phyloP scores from a whole-genome alignment of 1,140 invertebrate species.

The Oncopodura yosiiana region DNA sequence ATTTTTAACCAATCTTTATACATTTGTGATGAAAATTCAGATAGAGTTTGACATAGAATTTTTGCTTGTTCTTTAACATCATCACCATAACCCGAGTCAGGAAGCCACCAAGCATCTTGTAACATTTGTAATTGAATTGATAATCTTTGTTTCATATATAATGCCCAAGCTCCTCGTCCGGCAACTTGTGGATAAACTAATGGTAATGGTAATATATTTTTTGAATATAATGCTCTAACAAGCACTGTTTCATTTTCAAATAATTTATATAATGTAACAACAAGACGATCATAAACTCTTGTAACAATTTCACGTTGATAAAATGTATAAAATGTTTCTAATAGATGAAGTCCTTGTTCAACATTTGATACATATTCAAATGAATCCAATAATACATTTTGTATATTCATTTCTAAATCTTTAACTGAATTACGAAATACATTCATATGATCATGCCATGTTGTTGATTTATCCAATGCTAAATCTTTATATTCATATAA shows the following conservation, averaged over 20 bases:
- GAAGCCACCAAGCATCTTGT: constrained; percentile 59
- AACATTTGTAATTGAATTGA: constrained; percentile 52
- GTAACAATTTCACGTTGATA: constrained; percentile 51
- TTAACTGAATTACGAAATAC: constrained; percentile 40
- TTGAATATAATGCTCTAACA: constrained; percentile 58
- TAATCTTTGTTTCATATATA: constrained; percentile 52
- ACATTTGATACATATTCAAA: constrained; percentile 59
- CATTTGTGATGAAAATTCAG: constrained; percentile 52
- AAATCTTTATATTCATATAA: constrained; percentile 39
- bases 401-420: constrained; percentile 55
- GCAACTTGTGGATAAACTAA: constrained; percentile 57
- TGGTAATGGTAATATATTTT: constrained; percentile 51
- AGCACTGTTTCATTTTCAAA: constrained; percentile 66
- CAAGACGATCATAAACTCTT: constrained; percentile 44
- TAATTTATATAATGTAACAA: constrained; percentile 58
- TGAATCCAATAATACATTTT: constrained; percentile 56
- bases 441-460: constrained; percentile 58
- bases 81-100: constrained; percentile 55
- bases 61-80: constrained; percentile 58
- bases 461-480: constrained; percentile 46
- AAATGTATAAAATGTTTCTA: constrained; percentile 59
- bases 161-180: constrained; percentile 55
- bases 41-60: constrained; percentile 52
- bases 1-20: constrained; percentile 53
- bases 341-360: constrained; percentile 58